These are phyloP conservation scores for Zophobas atratus DNA, from an alignment of 1,140 invertebrate genomes.

Conservation along the genomic window DNA sequence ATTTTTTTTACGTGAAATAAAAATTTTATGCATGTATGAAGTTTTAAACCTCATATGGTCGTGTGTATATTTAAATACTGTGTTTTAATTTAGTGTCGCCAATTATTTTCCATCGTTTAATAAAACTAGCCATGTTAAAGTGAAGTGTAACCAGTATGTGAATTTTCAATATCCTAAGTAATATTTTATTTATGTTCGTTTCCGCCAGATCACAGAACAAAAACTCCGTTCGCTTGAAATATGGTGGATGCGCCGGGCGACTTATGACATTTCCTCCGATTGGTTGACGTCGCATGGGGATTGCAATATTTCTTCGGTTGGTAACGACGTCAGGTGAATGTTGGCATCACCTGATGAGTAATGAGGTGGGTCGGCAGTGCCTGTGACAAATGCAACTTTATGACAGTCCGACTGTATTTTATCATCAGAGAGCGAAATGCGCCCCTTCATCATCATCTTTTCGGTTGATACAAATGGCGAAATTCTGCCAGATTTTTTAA, in stretches of 20 bases:
- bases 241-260: constrained; percentile 15
- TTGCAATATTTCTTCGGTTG: constrained; percentile 22
- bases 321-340: constrained; percentile 37
- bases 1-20: too few relatives aligned
- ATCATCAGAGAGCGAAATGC: constrained; percentile 29
- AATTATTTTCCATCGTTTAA: too few relatives aligned
- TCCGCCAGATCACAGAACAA: too few relatives aligned
- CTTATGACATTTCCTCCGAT: background rate
- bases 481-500: constrained; percentile 10
- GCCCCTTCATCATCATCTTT: constrained; percentile 32
- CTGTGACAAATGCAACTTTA: constrained; percentile 52
- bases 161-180: too few relatives aligned
- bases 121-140: too few relatives aligned
- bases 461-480: background rate
- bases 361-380: constrained; percentile 32
- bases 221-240: background rate
- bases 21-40: too few relatives aligned
- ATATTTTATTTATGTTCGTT: too few relatives aligned
- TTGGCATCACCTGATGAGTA: constrained; percentile 38
- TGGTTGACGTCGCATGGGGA: constrained; percentile 8
- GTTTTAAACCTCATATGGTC: too few relatives aligned
- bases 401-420: constrained; percentile 47
- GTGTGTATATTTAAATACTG: too few relatives aligned
- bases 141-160: too few relatives aligned
- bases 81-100: too few relatives aligned